Conservation (phyloP, 1,140 invertebrate genomes). For the Drosophila rufa region DNA sequence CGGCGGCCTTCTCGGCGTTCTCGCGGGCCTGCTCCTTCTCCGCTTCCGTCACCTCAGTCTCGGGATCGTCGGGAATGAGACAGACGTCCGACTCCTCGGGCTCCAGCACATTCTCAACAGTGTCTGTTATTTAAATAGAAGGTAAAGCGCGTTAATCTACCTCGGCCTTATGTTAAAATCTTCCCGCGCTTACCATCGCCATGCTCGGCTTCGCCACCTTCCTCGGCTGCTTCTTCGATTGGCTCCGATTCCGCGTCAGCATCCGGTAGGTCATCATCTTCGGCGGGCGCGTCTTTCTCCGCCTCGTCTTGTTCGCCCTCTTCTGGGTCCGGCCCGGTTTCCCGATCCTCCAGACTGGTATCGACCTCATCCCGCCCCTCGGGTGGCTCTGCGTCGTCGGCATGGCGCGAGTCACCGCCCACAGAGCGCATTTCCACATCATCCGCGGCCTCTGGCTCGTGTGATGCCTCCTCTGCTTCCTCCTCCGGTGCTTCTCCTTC, state of each 20-base stretch:
- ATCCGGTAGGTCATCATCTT: constrained; percentile 45
- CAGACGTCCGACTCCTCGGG: constrained; percentile 83
- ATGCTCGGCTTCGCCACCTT: constrained; percentile 60
- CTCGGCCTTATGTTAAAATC: background rate
- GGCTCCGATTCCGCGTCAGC: constrained; percentile 47
- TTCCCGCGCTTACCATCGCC: constrained; percentile 58
- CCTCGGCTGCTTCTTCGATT: constrained; percentile 49
- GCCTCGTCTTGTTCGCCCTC: constrained; percentile 40
- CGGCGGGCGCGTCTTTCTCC: constrained; percentile 30
- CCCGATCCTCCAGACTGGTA: constrained; percentile 49
- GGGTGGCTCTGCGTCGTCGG: constrained; percentile 33
- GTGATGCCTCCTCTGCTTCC: constrained; percentile 19
- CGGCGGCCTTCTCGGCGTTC: constrained; percentile 85
- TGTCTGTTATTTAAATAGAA: constrained; percentile 34
- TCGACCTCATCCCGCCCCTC: constrained; percentile 69
- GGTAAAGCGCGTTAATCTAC: too few relatives aligned
- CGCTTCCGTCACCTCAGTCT: constrained; percentile 88
- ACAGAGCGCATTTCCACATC: constrained; percentile 72
- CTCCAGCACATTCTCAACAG: constrained; percentile 79
- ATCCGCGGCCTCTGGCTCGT: constrained; percentile 23
- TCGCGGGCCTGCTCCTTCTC: constrained; percentile 87
- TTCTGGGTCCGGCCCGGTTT: constrained; percentile 34
- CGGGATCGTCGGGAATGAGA: constrained; percentile 85
- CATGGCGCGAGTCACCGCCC: constrained; percentile 55
- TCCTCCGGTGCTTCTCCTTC: constrained; percentile 32